Evolutionary conservation across 2,888 invertebrate species (phyloP), one percentile per base, ranked within the genome.

Genomic region (Boloria euphrosyne): DNA sequence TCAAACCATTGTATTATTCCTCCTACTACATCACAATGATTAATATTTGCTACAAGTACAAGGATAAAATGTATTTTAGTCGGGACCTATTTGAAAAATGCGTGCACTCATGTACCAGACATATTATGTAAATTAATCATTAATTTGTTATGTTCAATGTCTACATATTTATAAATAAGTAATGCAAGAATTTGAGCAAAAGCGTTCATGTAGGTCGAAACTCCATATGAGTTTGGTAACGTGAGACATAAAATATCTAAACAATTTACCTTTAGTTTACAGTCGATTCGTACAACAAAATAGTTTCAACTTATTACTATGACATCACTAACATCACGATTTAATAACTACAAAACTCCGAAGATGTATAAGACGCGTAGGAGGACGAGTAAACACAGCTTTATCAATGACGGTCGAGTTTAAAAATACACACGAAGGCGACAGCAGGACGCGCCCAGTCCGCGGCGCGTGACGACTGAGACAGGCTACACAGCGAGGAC

Each of bases 381-480:
- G 50, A 46, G 47, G 59, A 62, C 59, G 76, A 80, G 80, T 81
- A 82, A 83, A 83, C 80, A 80, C 76, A 72, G 75, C 76, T 86
- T 65, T 85, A 86, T 86, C 82, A 85, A 81, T 89, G 89, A 88
- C 87, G 89, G 81, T 81, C 75, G 78, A 79, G 85, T 86, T 85
- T 90, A 89, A 88, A 85, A 87, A 89, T 89, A 90, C 75, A 83
- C 82, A 75, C 78, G 76, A 78, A 83, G 89, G 87, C 88, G 89
- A 85, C 89, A 82, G 80, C 81, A 87, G 88, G 90, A 88, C 90
- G 89, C 89, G 85, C 83, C 87, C 84, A 85, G 81, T 84, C 82
- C 82, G 82, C 80, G 76, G 79, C 77, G 75, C 73, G 71, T 81
- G 83, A 82, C 84, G 82, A 86, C 84, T 82, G 86, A 70, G 73